Conservation (phyloP, 1,140 invertebrate species). For the Chionoecetes opilio region DNA sequence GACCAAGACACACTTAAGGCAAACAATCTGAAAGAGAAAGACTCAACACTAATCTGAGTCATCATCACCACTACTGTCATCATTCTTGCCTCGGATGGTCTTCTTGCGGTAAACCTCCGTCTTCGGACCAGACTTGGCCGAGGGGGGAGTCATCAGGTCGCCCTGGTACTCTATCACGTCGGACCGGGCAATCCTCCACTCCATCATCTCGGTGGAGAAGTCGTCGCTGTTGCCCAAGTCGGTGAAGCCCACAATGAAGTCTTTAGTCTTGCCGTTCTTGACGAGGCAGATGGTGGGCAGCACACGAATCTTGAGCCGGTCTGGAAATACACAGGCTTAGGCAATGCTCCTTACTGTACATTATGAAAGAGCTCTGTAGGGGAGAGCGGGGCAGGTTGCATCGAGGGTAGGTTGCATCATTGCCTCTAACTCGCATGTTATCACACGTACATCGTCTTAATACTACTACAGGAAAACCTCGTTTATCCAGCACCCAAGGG, state of each 20-base stretch:
- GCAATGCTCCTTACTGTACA: too few relatives aligned
- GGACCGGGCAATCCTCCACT: slow-evolving; percentile 93
- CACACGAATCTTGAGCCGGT: slow-evolving; percentile 93
- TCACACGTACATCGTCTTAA: too few relatives aligned
- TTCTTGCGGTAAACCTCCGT: slow-evolving; percentile 75
- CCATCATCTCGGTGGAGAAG: slow-evolving; percentile 96
- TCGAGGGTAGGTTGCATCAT: too few relatives aligned
- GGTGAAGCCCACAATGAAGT: slow-evolving; percentile 97
- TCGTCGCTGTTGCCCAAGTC: slow-evolving; percentile 97
- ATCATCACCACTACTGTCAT: slow-evolving; percentile 71
- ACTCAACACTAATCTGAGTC: slow-evolving; percentile 79
- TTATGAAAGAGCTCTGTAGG: too few relatives aligned
- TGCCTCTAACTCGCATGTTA: too few relatives aligned
- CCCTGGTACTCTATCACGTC: slow-evolving; percentile 92
- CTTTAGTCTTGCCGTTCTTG: slow-evolving; percentile 93
- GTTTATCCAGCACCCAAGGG: too few relatives aligned
- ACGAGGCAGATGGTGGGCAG: slow-evolving; percentile 95
- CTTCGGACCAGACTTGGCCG: slow-evolving; percentile 82
- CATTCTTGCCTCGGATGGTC: slow-evolving; percentile 78
- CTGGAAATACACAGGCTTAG: slow-evolving; percentile 82
- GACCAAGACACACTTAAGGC: not conserved
- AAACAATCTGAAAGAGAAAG: not conserved
- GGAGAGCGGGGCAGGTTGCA: too few relatives aligned
- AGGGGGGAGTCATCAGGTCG: slow-evolving; percentile 89
- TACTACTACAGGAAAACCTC: too few relatives aligned